phyloP scores from a whole-genome alignment of 2,888 invertebrate species.

The Cephus nigrinus region DNA sequence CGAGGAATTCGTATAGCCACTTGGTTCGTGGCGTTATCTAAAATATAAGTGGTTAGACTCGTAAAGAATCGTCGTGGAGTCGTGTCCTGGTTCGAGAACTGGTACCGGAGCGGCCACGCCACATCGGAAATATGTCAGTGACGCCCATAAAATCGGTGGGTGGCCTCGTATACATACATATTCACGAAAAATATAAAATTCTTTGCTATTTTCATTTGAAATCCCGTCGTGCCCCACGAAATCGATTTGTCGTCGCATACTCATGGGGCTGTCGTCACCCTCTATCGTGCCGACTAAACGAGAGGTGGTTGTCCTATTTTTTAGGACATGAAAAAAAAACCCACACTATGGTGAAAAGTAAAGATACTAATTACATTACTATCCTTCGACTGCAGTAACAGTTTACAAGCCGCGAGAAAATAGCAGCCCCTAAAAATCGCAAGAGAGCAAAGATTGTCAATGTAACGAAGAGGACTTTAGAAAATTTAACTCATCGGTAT shows the following conservation, averaged over 20 bases:
- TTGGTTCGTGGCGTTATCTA: background rate
- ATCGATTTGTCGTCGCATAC: background rate
- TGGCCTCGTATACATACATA: background rate
- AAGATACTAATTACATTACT: background rate
- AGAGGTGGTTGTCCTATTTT: background rate
- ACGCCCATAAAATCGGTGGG: conserved; percentile 16
- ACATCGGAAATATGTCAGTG: conserved; percentile 19
- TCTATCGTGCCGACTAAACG: background rate
- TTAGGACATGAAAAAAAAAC: background rate
- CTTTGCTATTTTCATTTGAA: background rate
- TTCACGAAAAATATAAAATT: background rate
- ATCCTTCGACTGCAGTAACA: background rate
- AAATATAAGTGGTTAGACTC: background rate
- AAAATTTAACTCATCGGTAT: no score
- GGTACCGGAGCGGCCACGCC: conserved; percentile 14
- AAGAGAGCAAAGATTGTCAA: no score
- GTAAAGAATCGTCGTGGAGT: background rate
- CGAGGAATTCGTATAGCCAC: background rate
- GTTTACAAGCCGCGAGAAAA: background rate
- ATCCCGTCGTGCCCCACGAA: background rate
- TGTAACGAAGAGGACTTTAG: no score
- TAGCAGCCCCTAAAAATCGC: no score
- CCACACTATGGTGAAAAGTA: background rate
- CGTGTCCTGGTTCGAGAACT: background rate
- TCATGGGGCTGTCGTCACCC: background rate